Evolutionary conservation across 2,113 vertebrate species (phyloP).

Genomic region (Phocoena sinus): DNA sequence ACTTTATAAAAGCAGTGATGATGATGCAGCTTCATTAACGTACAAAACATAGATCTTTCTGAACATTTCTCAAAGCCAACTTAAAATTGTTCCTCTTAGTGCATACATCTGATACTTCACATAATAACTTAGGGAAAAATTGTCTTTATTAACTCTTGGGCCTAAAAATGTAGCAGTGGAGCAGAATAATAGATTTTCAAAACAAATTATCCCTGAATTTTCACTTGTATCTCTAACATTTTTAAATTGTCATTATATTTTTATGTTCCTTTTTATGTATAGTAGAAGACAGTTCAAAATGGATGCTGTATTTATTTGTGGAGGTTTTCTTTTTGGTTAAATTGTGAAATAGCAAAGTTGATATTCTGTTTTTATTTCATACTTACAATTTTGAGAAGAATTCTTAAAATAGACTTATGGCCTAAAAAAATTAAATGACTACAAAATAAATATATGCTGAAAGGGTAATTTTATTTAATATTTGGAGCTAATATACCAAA

Average conservation of each 20-base stretch:
- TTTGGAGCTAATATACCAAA: neutral
- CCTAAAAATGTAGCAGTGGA: neutral
- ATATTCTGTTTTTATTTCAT: neutral
- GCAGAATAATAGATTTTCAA: neutral
- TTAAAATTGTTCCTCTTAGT: neutral
- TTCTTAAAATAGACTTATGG: neutral
- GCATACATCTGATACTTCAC: neutral
- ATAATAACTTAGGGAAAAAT: neutral
- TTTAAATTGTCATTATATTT: neutral
- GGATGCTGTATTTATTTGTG: neutral
- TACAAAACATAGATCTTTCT: neutral
- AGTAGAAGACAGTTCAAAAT: neutral
- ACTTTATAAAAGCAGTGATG: conserved; percentile 2
- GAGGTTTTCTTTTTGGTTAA: neutral
- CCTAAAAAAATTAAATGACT: neutral
- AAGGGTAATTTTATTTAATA: neutral
- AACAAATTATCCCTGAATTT: neutral
- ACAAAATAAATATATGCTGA: neutral
- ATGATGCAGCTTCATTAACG: neutral
- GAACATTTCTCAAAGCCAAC: neutral
- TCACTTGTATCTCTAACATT: neutral
- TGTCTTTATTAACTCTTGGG: neutral
- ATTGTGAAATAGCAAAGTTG: neutral
- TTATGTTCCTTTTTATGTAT: neutral
- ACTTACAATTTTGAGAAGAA: neutral